Evolutionary conservation across 2,888 invertebrate genomes (phyloP).

Genomic region (Campoplex capitator): DNA sequence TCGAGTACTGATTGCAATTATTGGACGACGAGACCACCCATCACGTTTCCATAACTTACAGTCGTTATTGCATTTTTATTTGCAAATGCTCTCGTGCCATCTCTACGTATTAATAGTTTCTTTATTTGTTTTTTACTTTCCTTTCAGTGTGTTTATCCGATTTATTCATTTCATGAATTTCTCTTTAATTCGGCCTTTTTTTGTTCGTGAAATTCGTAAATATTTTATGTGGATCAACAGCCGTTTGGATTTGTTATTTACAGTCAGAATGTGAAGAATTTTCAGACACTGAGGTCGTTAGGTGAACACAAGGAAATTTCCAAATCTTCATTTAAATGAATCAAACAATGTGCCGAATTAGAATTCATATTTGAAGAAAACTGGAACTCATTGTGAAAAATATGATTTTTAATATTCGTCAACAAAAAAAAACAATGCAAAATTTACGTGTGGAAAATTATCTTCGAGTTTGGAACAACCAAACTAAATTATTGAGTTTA

Average conservation of each 20-base stretch:
- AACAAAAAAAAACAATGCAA: background rate
- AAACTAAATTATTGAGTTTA: background rate
- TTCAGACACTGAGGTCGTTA: background rate
- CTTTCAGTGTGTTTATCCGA: background rate
- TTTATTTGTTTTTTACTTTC: constrained; percentile 34
- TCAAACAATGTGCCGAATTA: constrained; percentile 28
- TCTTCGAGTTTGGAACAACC: background rate
- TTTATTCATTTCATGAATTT: background rate
- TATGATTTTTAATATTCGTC: background rate
- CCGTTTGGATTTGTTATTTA: constrained; percentile 43
- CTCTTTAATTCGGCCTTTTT: background rate
- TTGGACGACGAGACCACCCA: constrained; percentile 5
- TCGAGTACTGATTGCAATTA: background rate
- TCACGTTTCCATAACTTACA: background rate
- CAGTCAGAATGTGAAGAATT: constrained; percentile 1
- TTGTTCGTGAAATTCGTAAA: constrained; percentile 27
- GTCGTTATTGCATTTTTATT: constrained; percentile 47
- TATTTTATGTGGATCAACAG: constrained; percentile 18
- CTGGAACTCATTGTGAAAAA: background rate
- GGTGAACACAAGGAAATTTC: background rate
- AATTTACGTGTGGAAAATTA: background rate
- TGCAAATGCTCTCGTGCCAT: constrained; percentile 63
- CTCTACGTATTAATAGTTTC: constrained; percentile 11
- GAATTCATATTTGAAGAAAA: background rate
- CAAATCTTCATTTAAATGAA: background rate